phyloP scores from a whole-genome alignment of 2,888 invertebrate species.

The Philereme transversata region DNA sequence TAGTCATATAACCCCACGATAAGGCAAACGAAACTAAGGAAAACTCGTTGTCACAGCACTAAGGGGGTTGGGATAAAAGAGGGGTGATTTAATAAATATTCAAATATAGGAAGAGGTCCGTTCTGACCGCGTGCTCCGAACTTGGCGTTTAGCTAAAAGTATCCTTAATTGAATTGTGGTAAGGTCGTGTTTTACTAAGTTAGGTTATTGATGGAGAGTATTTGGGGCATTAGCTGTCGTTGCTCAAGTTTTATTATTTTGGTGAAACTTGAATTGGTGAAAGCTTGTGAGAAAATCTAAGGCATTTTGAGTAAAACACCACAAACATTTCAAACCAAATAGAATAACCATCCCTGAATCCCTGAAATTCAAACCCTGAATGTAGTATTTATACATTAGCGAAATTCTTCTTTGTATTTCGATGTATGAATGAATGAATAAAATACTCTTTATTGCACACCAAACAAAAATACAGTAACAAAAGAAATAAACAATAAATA shows the following conservation, averaged over 20 bases:
- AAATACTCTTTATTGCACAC: no score
- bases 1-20: constrained; percentile 37
- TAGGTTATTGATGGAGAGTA: constrained; percentile 22
- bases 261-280: neutral
- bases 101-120: constrained; percentile 66
- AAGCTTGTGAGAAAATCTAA: neutral
- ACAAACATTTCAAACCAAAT: no score
- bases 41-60: constrained; percentile 60
- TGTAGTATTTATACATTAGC: no score
- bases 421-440: no score
- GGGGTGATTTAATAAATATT: constrained; percentile 75
- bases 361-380: no score
- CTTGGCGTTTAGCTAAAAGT: constrained; percentile 28
- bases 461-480: no score
- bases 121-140: constrained; percentile 38
- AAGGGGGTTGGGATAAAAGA: constrained; percentile 43
- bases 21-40: constrained; percentile 59
- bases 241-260: constrained; percentile 10
- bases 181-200: constrained; percentile 26
- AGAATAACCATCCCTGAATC: no score
- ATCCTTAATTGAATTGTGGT: constrained; percentile 29
- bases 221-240: constrained; percentile 25
- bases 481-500: no score
- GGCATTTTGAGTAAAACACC: neutral
- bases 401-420: no score